phyloP scores from a whole-genome alignment of 2,797 vertebrate species.

The Pteropus rufus region DNA sequence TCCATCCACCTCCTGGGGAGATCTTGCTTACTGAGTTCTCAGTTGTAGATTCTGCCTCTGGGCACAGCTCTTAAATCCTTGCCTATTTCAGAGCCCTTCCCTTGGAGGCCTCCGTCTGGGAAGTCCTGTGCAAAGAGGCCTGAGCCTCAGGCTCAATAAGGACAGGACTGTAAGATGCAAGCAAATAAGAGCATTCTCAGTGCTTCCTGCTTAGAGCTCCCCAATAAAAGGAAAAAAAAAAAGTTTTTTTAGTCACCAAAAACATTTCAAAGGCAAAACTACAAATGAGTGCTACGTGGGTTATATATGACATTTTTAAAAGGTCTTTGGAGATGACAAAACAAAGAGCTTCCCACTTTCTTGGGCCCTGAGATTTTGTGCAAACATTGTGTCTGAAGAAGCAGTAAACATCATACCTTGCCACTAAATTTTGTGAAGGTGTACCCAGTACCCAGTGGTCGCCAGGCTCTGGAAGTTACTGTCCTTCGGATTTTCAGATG shows the following conservation, averaged over 20 bases:
- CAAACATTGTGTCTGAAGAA: background rate
- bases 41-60: background rate
- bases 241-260: background rate
- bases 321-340: conserved; percentile 39
- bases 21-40: background rate
- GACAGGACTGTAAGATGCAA: background rate
- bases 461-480: conserved; percentile 79
- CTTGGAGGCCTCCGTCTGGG: background rate
- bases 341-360: background rate
- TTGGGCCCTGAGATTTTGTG: background rate
- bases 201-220: background rate
- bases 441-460: conserved; percentile 70
- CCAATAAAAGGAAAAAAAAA: background rate
- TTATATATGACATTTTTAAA: background rate
- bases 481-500: conserved; percentile 82
- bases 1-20: background rate
- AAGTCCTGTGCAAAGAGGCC: background rate
- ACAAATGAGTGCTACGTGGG: background rate
- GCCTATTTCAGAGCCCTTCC: background rate
- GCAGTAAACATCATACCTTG: background rate
- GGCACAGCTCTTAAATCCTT: background rate
- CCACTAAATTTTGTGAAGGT: conserved; percentile 53
- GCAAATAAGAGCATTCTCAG: background rate
- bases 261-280: conserved; percentile 20
- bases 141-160: background rate